phyloP scores from a whole-genome alignment of 2,888 invertebrate genomes.

The Glomeris marginata region DNA sequence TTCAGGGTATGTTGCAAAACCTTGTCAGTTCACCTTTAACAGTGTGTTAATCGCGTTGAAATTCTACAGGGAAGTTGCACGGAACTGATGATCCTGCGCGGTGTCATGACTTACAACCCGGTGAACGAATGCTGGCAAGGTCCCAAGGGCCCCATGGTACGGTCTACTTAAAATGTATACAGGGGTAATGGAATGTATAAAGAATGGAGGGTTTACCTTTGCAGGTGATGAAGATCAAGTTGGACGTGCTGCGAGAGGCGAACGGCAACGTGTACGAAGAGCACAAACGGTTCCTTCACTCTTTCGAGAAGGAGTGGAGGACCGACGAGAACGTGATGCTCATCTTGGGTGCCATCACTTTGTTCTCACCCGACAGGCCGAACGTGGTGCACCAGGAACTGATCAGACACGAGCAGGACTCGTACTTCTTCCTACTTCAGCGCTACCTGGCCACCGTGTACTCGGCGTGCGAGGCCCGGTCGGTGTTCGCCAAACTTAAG shows the following conservation, averaged over 20 bases:
- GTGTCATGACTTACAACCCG: constrained; percentile 80
- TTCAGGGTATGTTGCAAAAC: too few species aligned
- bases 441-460: constrained; percentile 56
- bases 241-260: constrained; percentile 78
- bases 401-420: constrained; percentile 72
- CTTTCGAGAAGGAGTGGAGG: constrained; percentile 72
- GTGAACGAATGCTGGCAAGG: constrained; percentile 84
- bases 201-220: background rate
- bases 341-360: constrained; percentile 73
- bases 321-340: constrained; percentile 78
- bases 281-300: constrained; percentile 66
- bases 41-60: too few species aligned
- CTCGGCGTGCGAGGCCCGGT: constrained; percentile 67
- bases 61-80: constrained; percentile 66
- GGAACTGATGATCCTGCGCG: constrained; percentile 88
- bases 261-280: constrained; percentile 78
- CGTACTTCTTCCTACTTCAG: constrained; percentile 73
- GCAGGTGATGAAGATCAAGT: constrained; percentile 52
- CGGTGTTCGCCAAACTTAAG: constrained; percentile 70
- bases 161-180: too few species aligned
- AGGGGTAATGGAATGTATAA: too few species aligned
- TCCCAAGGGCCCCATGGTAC: constrained; percentile 16
- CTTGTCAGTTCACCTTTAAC: too few species aligned
- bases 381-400: constrained; percentile 69
- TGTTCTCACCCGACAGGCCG: constrained; percentile 71